A percentile compares a stretch with the other conserved stretches of the same genome.
Conservation (phyloP, 2,888 invertebrate genomes). For the Galeruca laticollis region DNA sequence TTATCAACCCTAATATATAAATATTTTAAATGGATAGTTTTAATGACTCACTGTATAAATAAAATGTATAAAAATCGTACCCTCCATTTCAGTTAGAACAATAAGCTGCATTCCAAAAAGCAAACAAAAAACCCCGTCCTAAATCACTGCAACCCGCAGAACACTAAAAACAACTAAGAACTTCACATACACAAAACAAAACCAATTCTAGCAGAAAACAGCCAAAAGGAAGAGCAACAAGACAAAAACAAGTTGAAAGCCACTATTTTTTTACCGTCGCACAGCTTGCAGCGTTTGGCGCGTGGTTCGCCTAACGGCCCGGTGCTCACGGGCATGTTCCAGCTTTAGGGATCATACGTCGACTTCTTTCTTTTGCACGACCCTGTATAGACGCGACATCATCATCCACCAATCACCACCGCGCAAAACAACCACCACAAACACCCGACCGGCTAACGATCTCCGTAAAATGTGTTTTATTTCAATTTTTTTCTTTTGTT, state of each 20-base stretch:
- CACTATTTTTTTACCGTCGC: slow-evolving; percentile 76
- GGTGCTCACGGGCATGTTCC: slow-evolving; percentile 75
- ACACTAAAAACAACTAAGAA: background rate
- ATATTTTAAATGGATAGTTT: too few species aligned
- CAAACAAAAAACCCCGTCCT: background rate
- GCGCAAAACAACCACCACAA: slow-evolving; percentile 22
- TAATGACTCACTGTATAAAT: too few species aligned
- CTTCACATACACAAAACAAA: background rate
- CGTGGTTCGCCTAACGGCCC: slow-evolving; percentile 79
- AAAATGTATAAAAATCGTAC: background rate
- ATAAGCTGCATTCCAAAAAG: slow-evolving; percentile 6
- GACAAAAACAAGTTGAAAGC: slow-evolving; percentile 3
- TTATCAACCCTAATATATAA: too few species aligned
- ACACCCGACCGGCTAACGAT: slow-evolving; percentile 19
- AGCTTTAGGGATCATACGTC: slow-evolving; percentile 53
- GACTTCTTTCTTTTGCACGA: slow-evolving; percentile 42
- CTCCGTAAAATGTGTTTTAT: slow-evolving; percentile 20
- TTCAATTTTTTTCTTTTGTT: background rate
- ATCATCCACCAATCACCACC: slow-evolving; percentile 27
- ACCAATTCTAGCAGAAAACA: background rate
- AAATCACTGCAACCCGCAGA: background rate
- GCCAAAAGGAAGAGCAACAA: background rate
- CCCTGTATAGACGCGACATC: slow-evolving; percentile 29
- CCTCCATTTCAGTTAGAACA: background rate
- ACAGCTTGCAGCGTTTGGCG: slow-evolving; percentile 93